Conservation (phyloP, 1,140 invertebrate genomes). For the Sinonovacula constricta region DNA sequence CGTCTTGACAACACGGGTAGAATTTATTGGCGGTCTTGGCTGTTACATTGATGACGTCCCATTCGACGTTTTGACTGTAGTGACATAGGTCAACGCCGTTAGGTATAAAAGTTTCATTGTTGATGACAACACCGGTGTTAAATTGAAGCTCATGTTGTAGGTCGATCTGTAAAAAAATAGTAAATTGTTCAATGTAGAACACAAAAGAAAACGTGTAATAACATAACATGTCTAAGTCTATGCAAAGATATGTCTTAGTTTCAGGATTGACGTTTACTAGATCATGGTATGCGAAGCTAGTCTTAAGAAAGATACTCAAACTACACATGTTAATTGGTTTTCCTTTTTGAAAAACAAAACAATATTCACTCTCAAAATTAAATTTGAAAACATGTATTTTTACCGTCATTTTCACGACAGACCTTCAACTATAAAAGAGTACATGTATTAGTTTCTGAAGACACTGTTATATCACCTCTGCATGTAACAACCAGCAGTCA, state of each 20-base stretch:
- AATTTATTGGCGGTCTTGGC: conserved; percentile 71
- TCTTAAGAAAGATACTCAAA: no score
- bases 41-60: conserved; percentile 91
- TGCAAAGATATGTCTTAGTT: not conserved
- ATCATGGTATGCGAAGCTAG: no score
- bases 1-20: conserved; percentile 71
- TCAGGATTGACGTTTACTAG: not conserved
- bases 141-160: conserved; percentile 4
- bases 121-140: not conserved
- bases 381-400: no score
- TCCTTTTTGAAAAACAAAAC: no score
- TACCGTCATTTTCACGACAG: no score
- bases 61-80: conserved; percentile 90
- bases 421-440: no score
- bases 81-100: conserved; percentile 74
- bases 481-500: no score
- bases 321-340: no score
- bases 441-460: no score
- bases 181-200: not conserved
- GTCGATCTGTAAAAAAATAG: not conserved
- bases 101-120: conserved; percentile 46
- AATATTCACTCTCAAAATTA: no score
- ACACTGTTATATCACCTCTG: no score
- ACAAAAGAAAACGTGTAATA: not conserved
- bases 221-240: not conserved